These are phyloP conservation scores for Phoenicopterus ruber DNA, from an alignment of 2,113 vertebrate species.

Conservation along the genomic window DNA sequence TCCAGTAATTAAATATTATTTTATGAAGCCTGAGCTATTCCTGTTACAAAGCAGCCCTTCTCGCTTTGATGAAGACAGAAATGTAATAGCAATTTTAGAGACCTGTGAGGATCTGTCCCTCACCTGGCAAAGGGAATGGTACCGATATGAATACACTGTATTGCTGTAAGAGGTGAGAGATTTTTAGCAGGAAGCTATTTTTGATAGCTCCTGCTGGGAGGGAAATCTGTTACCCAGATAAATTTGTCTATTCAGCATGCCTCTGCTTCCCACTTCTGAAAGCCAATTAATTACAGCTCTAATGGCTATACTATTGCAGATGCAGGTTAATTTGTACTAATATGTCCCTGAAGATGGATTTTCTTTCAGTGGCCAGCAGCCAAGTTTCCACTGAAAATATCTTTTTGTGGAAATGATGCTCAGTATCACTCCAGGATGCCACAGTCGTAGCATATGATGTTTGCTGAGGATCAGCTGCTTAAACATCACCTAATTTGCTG, in stretches of 20 bases:
- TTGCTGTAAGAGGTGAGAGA: neutral
- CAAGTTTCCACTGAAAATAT: conserved; percentile 4
- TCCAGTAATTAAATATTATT: neutral
- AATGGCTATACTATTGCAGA: neutral
- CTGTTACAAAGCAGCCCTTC: neutral
- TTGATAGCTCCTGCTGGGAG: neutral
- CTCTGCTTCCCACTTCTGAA: neutral
- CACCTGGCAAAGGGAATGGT: neutral
- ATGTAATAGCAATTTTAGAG: neutral
- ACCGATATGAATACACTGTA: too few species aligned
- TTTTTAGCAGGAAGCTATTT: neutral
- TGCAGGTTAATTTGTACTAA: conserved; percentile 6
- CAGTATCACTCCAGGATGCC: neutral
- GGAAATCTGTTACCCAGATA: neutral
- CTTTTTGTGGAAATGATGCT: neutral
- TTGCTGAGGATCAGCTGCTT: neutral
- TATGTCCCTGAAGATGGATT: conserved; percentile 30
- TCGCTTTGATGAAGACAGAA: neutral
- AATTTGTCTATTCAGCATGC: neutral
- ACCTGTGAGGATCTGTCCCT: neutral
- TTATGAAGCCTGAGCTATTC: neutral
- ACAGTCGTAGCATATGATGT: neutral
- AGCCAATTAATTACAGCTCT: conserved; percentile 8
- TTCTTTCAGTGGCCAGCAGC: conserved; percentile 2
- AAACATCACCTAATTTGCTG: neutral